These are phyloP conservation scores for Malurus cyaneus DNA, from an alignment of 2,113 vertebrate species.

Conservation along the genomic window DNA sequence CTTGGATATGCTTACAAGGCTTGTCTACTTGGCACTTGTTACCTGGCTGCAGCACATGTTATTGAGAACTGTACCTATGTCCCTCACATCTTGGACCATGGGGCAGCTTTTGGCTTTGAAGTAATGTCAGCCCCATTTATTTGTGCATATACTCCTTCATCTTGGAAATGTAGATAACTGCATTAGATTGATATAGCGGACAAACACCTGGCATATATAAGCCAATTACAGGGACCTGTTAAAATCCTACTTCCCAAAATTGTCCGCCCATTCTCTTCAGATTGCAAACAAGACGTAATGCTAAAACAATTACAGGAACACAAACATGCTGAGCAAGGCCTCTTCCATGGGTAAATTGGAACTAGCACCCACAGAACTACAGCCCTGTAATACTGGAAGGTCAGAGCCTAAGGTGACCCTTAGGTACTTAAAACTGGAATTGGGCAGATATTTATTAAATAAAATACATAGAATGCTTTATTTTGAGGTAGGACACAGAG, in stretches of 20 bases:
- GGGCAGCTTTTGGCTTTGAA: neutral
- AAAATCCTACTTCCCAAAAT: neutral
- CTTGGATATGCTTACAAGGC: neutral
- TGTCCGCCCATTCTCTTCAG: neutral
- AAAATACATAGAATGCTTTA: neutral
- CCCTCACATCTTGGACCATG: neutral
- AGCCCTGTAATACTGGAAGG: neutral
- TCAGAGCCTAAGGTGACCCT: neutral
- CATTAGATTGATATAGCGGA: neutral
- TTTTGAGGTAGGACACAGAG: neutral
- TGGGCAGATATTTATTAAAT: neutral
- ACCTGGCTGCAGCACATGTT: rapidly evolving
- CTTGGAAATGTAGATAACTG: neutral
- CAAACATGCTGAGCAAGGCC: neutral
- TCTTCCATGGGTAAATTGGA: neutral
- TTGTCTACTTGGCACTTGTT: neutral
- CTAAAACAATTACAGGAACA: neutral
- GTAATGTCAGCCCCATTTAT: neutral
- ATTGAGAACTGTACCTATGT: neutral
- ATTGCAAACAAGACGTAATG: neutral
- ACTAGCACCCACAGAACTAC: neutral
- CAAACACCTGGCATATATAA: neutral
- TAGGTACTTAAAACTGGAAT: neutral
- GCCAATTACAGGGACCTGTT: neutral
- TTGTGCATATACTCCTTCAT: neutral